Conservation (phyloP, 2,797 vertebrate species). For the Crypturellus tataupa region DNA sequence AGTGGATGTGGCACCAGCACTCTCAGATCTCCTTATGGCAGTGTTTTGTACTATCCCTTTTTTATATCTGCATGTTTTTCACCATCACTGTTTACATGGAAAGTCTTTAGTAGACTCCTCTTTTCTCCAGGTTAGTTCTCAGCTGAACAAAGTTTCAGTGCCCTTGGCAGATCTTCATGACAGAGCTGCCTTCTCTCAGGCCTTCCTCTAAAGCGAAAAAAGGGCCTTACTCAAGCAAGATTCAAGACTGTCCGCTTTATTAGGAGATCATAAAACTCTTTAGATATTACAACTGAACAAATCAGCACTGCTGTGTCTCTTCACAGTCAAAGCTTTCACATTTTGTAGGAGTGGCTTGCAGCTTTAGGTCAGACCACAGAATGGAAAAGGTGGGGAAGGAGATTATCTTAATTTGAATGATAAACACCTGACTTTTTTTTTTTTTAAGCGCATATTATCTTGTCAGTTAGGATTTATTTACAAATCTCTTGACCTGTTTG, state of each 20-base stretch:
- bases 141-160: not conserved
- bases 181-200: not conserved
- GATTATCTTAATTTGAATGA: not conserved
- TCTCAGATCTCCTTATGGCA: not conserved
- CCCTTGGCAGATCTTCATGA: not conserved
- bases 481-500: not conserved
- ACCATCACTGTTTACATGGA: not conserved
- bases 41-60: not conserved
- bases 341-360: not conserved
- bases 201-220: not conserved
- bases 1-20: not conserved
- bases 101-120: not conserved
- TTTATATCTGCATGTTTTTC: not conserved
- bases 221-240: not conserved
- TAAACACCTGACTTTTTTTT: not conserved
- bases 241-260: not conserved
- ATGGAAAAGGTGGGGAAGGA: not conserved
- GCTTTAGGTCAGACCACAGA: not conserved
- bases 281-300: not conserved
- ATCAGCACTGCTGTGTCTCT: not conserved
- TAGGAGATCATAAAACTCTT: not conserved
- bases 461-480: not conserved
- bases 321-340: not conserved
- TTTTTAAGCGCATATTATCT: not conserved
- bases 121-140: not conserved